Evolutionary conservation across 2,113 vertebrate species (phyloP).

Genomic region (Notothenia coriiceps): DNA sequence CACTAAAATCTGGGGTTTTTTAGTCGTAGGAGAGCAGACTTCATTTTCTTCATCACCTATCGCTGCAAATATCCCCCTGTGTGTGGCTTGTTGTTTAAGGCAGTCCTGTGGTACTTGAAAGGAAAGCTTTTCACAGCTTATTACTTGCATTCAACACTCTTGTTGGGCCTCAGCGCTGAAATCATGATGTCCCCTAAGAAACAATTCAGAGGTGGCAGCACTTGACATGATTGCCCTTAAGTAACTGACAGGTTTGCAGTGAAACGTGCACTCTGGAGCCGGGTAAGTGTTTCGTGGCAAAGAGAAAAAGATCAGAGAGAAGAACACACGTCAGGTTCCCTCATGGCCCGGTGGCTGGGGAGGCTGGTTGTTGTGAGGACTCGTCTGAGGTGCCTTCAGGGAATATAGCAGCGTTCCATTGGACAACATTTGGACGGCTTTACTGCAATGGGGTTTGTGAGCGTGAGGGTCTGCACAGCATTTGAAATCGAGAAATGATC

Average conservation of each 20-base stretch:
- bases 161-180: conserved; percentile 8
- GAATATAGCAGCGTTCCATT: conserved; percentile 48
- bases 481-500: too few relatives aligned
- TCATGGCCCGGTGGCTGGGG: background rate
- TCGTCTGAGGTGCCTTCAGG: conserved; percentile 22
- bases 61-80: conserved; percentile 38
- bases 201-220: conserved; percentile 48
- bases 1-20: background rate
- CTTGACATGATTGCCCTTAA: conserved; percentile 62
- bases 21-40: conserved; percentile 16
- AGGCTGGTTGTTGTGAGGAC: conserved; percentile 14
- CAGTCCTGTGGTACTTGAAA: conserved; percentile 39
- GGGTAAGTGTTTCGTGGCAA: conserved; percentile 32
- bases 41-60: conserved; percentile 32
- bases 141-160: conserved; percentile 33
- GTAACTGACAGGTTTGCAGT: conserved; percentile 51
- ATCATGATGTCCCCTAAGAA: conserved; percentile 41
- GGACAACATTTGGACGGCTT: conserved; percentile 20
- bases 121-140: conserved; percentile 50
- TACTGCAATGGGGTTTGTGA: conserved; percentile 24
- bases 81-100: conserved; percentile 29
- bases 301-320: conserved; percentile 38
- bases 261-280: conserved; percentile 21
- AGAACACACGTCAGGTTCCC: conserved; percentile 20
- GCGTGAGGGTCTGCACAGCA: background rate